Conservation (phyloP, 2,797 vertebrate species). For the Rhadinocentrus ornatus region DNA sequence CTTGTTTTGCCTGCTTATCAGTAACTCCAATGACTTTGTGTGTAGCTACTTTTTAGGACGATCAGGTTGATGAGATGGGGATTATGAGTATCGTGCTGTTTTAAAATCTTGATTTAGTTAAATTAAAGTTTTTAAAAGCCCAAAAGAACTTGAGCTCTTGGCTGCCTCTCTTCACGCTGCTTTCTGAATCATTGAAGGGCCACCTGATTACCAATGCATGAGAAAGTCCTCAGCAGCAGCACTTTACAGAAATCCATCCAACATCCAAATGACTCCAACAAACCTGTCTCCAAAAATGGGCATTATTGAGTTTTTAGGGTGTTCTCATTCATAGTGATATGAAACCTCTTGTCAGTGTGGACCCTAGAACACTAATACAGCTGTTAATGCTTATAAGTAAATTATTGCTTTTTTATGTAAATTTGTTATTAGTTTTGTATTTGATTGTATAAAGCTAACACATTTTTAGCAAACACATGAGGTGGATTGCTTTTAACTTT, state of each 20-base stretch:
- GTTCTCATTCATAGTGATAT: slow-evolving; percentile 40
- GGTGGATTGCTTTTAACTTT: slow-evolving; percentile 35
- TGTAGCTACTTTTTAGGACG: slow-evolving; percentile 19
- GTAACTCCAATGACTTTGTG: slow-evolving; percentile 29
- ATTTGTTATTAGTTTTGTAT: slow-evolving; percentile 1
- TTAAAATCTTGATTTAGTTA: slow-evolving; percentile 59
- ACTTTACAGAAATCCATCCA: slow-evolving; percentile 66
- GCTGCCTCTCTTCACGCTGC: slow-evolving; percentile 49
- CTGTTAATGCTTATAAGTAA: slow-evolving; percentile 13
- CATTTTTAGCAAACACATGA: slow-evolving; percentile 30
- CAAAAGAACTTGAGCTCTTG: slow-evolving; percentile 61
- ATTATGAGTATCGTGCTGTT: slow-evolving; percentile 25
- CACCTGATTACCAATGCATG: slow-evolving; percentile 77
- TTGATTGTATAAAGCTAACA: slow-evolving; percentile 1
- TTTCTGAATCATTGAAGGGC: slow-evolving; percentile 77
- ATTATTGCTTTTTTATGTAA: slow-evolving; percentile 6
- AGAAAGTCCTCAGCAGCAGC: slow-evolving; percentile 71
- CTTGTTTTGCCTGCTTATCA: slow-evolving; percentile 21
- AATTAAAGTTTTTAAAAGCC: slow-evolving; percentile 69
- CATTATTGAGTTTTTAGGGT: slow-evolving; percentile 49
- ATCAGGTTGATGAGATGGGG: slow-evolving; percentile 49
- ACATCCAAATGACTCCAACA: slow-evolving; percentile 53
- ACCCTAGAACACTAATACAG: slow-evolving; percentile 25
- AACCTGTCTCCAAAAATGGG: slow-evolving; percentile 54
- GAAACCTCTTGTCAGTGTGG: slow-evolving; percentile 44